Percentiles rank a stretch among this genome's conserved stretches.
Conservation (phyloP, 1,140 invertebrate genomes). For the Melitaea cinxia region DNA sequence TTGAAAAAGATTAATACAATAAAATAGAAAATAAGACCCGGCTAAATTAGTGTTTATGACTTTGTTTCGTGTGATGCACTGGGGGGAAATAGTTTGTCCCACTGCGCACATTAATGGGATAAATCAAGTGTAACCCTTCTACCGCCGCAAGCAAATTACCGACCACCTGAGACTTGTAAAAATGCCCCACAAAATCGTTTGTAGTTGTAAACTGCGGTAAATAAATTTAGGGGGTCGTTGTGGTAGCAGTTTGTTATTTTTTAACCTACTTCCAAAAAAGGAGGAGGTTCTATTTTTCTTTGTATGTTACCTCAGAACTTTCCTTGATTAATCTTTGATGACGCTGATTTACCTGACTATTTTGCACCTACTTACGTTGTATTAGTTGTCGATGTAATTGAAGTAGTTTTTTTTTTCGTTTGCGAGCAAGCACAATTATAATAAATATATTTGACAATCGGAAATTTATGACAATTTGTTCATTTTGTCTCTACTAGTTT, state of each 20-base stretch:
- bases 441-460: too few relatives aligned
- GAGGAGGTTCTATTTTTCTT: background rate
- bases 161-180: constrained; percentile 79
- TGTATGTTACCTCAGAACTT: too few relatives aligned
- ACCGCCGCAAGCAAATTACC: constrained; percentile 71
- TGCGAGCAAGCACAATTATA: too few relatives aligned
- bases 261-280: too few relatives aligned
- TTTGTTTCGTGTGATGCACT: constrained; percentile 15
- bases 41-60: constrained; percentile 63
- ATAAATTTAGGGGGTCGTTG: constrained; percentile 19
- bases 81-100: constrained; percentile 58
- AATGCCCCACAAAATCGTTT: constrained; percentile 64
- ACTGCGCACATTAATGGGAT: constrained; percentile 61
- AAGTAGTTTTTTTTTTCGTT: too few relatives aligned
- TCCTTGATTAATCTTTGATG: too few relatives aligned
- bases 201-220: constrained; percentile 34
- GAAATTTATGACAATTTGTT: too few relatives aligned
- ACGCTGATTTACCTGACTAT: too few relatives aligned
- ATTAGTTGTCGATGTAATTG: too few relatives aligned
- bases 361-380: too few relatives aligned
- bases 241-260: constrained; percentile 1
- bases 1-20: constrained; percentile 10
- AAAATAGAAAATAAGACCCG: constrained; percentile 46
- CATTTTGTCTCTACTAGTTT: too few relatives aligned
- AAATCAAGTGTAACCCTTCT: constrained; percentile 76